Conservation (phyloP, 1,140 invertebrate genomes). For the Onthophagus taurus region DNA sequence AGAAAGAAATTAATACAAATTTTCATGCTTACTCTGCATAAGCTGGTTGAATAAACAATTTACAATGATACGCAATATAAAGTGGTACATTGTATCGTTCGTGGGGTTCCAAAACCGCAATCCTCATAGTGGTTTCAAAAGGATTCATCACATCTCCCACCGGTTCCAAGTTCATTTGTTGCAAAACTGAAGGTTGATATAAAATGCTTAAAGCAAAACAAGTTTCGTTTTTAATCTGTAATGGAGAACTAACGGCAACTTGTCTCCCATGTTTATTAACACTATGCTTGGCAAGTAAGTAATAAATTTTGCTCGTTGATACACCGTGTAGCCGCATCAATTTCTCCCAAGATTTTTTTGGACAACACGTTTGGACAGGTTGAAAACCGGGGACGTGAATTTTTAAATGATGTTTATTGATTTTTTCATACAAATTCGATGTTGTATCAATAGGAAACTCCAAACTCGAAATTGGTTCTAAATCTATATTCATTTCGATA, state of each 20-base stretch:
- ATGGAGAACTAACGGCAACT: constrained; percentile 54
- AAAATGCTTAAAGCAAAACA: constrained; percentile 63
- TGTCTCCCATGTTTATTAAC: constrained; percentile 30
- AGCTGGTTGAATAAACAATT: constrained; percentile 62
- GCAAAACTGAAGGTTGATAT: constrained; percentile 59
- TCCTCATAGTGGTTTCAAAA: constrained; percentile 63
- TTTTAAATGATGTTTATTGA: constrained; percentile 51
- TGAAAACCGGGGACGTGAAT: constrained; percentile 58
- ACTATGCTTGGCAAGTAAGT: constrained; percentile 29
- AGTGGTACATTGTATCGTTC: constrained; percentile 67
- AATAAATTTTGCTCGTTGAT: constrained; percentile 20
- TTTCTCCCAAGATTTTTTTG: constrained; percentile 56
- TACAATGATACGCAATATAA: constrained; percentile 71
- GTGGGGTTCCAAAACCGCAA: constrained; percentile 62
- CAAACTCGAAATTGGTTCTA: constrained; percentile 31
- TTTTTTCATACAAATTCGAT: constrained; percentile 44
- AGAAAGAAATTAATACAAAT: not conserved
- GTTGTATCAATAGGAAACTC: constrained; percentile 44
- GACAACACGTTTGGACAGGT: constrained; percentile 58
- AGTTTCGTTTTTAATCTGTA: constrained; percentile 73
- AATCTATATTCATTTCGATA: constrained; percentile 27
- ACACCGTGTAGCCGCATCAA: constrained; percentile 57
- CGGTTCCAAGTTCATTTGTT: constrained; percentile 49
- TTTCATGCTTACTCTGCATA: constrained; percentile 53
- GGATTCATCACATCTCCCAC: constrained; percentile 63